These are phyloP conservation scores for Columba guinea DNA, from an alignment of 2,797 vertebrate genomes.

Conservation along the genomic window DNA sequence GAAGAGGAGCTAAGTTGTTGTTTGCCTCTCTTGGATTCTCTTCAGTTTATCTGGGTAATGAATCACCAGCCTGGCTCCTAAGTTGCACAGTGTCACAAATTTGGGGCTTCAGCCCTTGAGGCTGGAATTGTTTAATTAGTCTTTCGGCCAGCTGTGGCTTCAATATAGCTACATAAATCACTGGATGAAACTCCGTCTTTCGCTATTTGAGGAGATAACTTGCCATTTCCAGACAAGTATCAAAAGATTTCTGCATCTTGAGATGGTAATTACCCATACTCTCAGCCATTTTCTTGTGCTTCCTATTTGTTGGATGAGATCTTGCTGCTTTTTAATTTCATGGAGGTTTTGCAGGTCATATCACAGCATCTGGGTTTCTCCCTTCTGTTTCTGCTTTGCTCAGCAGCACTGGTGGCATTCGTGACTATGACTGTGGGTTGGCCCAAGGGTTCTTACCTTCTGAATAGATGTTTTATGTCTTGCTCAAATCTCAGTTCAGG, in stretches of 20 bases:
- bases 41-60: neutral
- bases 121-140: neutral
- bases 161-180: neutral
- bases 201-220: neutral
- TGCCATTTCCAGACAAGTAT: neutral
- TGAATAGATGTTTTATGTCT: neutral
- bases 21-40: neutral
- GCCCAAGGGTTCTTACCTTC: neutral
- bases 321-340: neutral
- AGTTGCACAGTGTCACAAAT: neutral
- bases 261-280: neutral
- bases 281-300: neutral
- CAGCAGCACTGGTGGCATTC: neutral
- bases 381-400: neutral
- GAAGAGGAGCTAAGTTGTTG: neutral
- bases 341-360: neutral
- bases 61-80: neutral
- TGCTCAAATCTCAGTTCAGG: neutral
- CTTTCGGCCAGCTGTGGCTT: neutral
- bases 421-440: neutral
- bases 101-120: neutral
- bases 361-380: neutral
- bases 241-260: neutral
- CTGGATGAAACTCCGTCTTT: neutral
- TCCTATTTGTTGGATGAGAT: neutral